Evolutionary conservation across 2,797 vertebrate species (phyloP).

Genomic region (Picus viridis): DNA sequence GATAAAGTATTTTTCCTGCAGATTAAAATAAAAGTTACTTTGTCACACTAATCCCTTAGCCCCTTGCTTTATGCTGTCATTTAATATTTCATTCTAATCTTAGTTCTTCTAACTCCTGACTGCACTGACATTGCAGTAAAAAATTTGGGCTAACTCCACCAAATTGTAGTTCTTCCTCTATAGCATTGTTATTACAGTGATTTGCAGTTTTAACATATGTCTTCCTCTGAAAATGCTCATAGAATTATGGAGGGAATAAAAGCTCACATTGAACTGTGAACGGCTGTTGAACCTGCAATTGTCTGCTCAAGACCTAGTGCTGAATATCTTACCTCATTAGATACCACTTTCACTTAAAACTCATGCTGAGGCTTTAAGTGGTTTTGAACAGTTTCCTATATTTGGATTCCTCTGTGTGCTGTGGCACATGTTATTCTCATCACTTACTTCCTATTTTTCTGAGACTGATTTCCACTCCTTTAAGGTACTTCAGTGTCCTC

Average conservation of each 20-base stretch:
- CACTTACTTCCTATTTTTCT: constrained; percentile 52
- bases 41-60: background rate
- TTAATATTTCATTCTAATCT: background rate
- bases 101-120: background rate
- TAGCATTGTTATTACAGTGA: background rate
- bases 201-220: background rate
- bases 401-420: constrained; percentile 6
- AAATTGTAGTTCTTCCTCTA: background rate
- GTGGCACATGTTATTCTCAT: constrained; percentile 24
- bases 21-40: background rate
- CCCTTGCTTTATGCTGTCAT: background rate
- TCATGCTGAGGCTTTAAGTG: background rate
- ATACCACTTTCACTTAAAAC: background rate
- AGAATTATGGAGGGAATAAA: background rate
- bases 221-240: background rate
- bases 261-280: background rate
- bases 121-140: background rate
- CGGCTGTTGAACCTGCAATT: background rate
- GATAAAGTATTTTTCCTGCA: background rate
- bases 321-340: background rate
- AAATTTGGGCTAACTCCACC: background rate
- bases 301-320: background rate
- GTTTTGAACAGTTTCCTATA: constrained; percentile 9
- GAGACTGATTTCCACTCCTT: constrained; percentile 24
- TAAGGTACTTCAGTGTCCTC: background rate